These are phyloP conservation scores for Glaucomys volans DNA, from an alignment of 2,113 vertebrate genomes.

Conservation along the genomic window DNA sequence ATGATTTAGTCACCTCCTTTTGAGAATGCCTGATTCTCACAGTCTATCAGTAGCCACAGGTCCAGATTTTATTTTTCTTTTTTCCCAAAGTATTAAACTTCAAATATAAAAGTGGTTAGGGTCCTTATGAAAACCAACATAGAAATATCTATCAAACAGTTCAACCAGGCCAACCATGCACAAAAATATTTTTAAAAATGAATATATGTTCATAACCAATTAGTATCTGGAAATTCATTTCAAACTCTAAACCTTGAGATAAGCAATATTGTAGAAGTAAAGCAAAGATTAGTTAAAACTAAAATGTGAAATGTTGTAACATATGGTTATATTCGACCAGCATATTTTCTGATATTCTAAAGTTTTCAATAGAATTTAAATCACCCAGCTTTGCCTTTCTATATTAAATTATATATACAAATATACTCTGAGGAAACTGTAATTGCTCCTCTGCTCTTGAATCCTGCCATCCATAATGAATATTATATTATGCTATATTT, in stretches of 20 bases:
- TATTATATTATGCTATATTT: constrained; percentile 58
- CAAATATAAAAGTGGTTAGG: neutral
- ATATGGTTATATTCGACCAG: neutral
- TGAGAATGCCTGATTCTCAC: constrained; percentile 5
- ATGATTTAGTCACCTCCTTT: neutral
- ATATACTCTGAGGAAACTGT: constrained; percentile 64
- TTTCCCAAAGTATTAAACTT: constrained; percentile 10
- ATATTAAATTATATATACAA: constrained; percentile 63
- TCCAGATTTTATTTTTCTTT: neutral
- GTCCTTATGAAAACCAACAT: neutral
- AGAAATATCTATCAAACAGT: constrained; percentile 9
- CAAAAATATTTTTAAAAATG: neutral
- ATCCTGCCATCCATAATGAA: constrained; percentile 61
- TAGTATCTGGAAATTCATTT: neutral
- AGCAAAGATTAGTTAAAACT: constrained; percentile 53
- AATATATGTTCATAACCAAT: constrained; percentile 1
- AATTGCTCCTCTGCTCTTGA: constrained; percentile 57
- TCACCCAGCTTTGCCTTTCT: neutral
- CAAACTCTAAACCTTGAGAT: constrained; percentile 22
- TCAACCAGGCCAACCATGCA: neutral
- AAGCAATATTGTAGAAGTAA: neutral
- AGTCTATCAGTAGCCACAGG: neutral
- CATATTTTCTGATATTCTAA: constrained; percentile 57
- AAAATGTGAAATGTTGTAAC: constrained; percentile 34
- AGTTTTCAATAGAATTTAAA: constrained; percentile 65